phyloP scores from a whole-genome alignment of 2,113 vertebrate species.

The Pyrgilauda ruficollis region DNA sequence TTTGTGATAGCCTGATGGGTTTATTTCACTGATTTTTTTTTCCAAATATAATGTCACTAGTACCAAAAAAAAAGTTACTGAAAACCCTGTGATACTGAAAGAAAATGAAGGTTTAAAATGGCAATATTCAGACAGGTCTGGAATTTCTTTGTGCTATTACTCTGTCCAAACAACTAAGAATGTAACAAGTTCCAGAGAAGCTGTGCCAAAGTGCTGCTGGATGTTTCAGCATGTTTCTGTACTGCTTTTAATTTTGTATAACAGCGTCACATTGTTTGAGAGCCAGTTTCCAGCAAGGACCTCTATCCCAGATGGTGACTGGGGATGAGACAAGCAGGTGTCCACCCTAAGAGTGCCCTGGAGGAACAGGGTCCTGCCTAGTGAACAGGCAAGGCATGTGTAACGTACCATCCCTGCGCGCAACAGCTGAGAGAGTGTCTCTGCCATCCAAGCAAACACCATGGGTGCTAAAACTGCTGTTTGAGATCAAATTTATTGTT shows the following conservation, averaged over 20 bases:
- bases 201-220: background rate
- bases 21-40: background rate
- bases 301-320: background rate
- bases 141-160: background rate
- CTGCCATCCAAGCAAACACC: background rate
- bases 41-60: background rate
- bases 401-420: background rate
- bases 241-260: background rate
- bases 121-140: background rate
- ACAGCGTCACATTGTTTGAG: background rate
- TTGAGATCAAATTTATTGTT: background rate
- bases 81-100: background rate
- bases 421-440: background rate
- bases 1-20: background rate
- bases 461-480: background rate
- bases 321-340: background rate
- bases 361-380: background rate
- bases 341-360: background rate
- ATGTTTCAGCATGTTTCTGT: background rate
- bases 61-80: background rate
- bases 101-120: background rate
- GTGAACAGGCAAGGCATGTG: background rate
- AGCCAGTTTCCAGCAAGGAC: background rate
- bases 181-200: background rate
- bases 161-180: background rate